phyloP scores from a whole-genome alignment of 2,113 vertebrate genomes.

The Sciurus niger region DNA sequence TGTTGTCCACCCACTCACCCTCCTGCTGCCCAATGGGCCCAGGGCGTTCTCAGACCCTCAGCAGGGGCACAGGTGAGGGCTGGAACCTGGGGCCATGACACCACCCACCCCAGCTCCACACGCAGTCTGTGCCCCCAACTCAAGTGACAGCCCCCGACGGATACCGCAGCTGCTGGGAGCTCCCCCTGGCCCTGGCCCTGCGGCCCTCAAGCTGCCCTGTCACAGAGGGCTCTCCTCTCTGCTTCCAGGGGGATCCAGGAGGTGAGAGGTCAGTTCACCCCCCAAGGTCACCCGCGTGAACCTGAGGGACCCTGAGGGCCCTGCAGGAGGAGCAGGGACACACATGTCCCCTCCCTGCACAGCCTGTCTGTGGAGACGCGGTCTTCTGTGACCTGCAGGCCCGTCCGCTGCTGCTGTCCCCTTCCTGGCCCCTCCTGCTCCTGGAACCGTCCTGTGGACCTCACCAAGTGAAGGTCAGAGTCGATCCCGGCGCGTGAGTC shows the following conservation, averaged over 20 bases:
- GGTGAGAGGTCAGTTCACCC: background rate
- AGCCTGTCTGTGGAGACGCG: accelerated
- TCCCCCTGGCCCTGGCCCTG: too few species aligned
- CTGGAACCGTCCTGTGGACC: background rate
- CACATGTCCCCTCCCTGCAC: background rate
- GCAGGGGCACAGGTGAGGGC: background rate
- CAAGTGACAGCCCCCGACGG: background rate
- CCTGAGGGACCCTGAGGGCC: background rate
- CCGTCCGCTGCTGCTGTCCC: background rate
- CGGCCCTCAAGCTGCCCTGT: background rate
- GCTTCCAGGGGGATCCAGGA: background rate
- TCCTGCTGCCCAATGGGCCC: background rate
- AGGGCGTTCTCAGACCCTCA: background rate
- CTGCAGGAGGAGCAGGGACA: background rate
- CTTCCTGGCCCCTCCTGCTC: background rate
- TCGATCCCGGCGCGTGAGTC: background rate
- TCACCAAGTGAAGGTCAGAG: background rate
- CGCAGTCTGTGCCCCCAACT: background rate
- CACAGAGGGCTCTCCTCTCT: background rate
- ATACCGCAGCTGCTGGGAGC: background rate
- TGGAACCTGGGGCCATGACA: too few species aligned
- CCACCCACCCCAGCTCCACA: background rate
- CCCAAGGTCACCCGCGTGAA: background rate
- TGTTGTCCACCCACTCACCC: background rate
- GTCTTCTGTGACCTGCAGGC: background rate